Base-by-base conservation (phyloP, 2,113 vertebrate species). In the Cyprinodon brontotheroides region DNA sequence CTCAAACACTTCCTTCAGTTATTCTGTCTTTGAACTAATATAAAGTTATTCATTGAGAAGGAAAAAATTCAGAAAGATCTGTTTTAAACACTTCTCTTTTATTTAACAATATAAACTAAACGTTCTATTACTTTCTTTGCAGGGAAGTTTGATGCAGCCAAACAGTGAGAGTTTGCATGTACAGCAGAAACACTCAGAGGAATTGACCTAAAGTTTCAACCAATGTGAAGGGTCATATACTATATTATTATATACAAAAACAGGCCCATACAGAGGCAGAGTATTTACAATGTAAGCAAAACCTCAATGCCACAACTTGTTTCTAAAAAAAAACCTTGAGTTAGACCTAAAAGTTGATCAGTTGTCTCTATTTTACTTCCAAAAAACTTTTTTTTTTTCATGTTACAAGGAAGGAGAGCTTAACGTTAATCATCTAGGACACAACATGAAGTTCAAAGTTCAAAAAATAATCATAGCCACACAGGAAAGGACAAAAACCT, bases 11-110 rank as follows among this genome's bases (percentile, higher is more conserved):
- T 15, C 78, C 79, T 78, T 80, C 50, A 66, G 71, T 71, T 70
- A 77, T 92, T 81, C 82, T 60, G 84, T 65, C 79, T 90, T 84
- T 89, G 72, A 88, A 81, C 79, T 72, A 65, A 82, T 83, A 72
- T 17, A 20, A 57, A 20, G 17, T 9, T 9, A 57, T 57, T 20
- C 20, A 20, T 8, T 17, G 14, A 6, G 14, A 57, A 57, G n/a
- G 50, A 57, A 6, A 4, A 10, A 20, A 57, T 15, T 3, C 8
- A 57, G 17, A 57, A 57, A 20, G 8, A 6, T 20, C 3, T 57
- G 17, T 8, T n/a, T 57, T n/a, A 10, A 57, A 57, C 17, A 57
- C 17, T 57, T 57, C 17, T 57, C 20, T 57, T 57, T 57, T 57
- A 20, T 20, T n/a, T n/a, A 57, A 57, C 17, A 57, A 6, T 9